These are phyloP conservation scores for Pachyrhynchus sulphureomaculatus DNA, from an alignment of 1,140 invertebrate species.

Conservation along the genomic window DNA sequence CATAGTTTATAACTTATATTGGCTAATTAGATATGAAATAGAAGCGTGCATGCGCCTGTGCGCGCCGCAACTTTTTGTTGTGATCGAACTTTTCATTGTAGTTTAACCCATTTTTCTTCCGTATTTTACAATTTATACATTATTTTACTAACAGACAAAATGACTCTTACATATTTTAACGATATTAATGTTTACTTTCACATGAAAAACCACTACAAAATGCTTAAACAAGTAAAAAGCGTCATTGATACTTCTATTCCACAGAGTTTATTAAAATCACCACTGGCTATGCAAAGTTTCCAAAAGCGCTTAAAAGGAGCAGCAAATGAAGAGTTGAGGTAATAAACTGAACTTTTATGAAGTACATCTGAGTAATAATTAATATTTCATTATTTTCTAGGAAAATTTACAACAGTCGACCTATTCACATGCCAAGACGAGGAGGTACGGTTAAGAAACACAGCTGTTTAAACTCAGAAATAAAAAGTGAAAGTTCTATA, in stretches of 20 bases:
- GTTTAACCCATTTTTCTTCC: not conserved
- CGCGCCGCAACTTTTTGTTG: slow-evolving; percentile 24
- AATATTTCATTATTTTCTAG: not conserved
- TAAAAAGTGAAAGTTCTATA: slow-evolving; percentile 7
- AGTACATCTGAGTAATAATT: not conserved
- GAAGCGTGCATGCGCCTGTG: too few species aligned
- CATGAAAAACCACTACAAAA: slow-evolving; percentile 42
- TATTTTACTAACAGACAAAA: not conserved
- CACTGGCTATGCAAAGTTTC: slow-evolving; percentile 11
- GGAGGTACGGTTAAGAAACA: slow-evolving; percentile 12
- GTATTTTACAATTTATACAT: slow-evolving; percentile 4
- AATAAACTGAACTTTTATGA: not conserved
- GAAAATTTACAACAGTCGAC: slow-evolving; percentile 9
- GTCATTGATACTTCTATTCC: slow-evolving; percentile 39
- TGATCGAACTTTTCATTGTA: slow-evolving; percentile 9
- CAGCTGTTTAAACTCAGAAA: slow-evolving; percentile 18
- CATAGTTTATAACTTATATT: too few species aligned
- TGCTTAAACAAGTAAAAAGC: slow-evolving; percentile 37
- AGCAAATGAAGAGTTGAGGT: slow-evolving; percentile 21
- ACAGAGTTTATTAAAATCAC: slow-evolving; percentile 30
- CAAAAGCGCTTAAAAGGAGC: slow-evolving; percentile 6
- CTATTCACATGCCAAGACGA: not conserved
- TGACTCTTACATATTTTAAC: slow-evolving; percentile 27
- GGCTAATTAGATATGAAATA: too few species aligned
- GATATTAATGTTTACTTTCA: slow-evolving; percentile 39